These are phyloP conservation scores for Andrena camellia DNA, from an alignment of 2,888 invertebrate species.

Conservation along the genomic window DNA sequence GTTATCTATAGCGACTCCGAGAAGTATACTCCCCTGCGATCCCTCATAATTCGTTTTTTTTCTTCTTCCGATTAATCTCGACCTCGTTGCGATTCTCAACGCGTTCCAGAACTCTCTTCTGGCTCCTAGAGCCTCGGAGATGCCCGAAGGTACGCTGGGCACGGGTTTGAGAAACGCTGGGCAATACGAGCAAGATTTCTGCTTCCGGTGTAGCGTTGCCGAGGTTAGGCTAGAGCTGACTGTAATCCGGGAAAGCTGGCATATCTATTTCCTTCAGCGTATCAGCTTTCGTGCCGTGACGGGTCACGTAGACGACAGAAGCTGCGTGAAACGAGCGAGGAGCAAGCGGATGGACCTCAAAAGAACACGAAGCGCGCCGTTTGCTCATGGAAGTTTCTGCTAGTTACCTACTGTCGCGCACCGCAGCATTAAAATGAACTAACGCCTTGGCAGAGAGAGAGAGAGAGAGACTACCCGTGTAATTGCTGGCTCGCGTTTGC, in stretches of 20 bases:
- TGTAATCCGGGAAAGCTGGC: conserved; percentile 27
- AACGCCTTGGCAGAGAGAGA: background rate
- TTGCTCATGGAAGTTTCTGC: conserved; percentile 11
- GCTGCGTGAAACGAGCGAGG: conserved; percentile 2
- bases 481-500: conserved; percentile 5
- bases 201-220: conserved; percentile 9
- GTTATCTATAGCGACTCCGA: conserved; percentile 23
- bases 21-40: background rate
- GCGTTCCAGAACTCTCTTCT: background rate
- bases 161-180: conserved; percentile 13
- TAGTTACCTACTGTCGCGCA: background rate
- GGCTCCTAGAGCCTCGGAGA: background rate
- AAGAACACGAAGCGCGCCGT: background rate
- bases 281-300: conserved; percentile 41
- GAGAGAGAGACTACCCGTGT: background rate
- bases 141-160: background rate
- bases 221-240: conserved; percentile 17
- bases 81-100: conserved; percentile 14
- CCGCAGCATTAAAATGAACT: background rate
- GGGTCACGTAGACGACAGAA: conserved; percentile 20
- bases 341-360: background rate
- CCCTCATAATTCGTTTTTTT: conserved; percentile 2
- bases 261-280: conserved; percentile 45
- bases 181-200: background rate
- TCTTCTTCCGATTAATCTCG: conserved; percentile 20